phyloP scores from a whole-genome alignment of 2,797 vertebrate genomes.

The Dicrostonyx torquatus region DNA sequence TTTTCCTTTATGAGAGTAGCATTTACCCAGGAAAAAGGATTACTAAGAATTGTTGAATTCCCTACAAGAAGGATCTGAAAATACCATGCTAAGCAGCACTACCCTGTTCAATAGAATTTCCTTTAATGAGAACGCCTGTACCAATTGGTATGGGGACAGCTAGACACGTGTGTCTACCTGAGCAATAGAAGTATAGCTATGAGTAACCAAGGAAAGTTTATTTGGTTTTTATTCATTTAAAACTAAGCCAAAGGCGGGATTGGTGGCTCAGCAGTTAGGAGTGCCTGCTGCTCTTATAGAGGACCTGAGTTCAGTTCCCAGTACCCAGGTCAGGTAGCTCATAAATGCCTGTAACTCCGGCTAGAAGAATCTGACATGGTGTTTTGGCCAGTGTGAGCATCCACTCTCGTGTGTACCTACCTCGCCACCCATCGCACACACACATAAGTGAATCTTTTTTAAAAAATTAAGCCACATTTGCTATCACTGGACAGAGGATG shows the following conservation, averaged over 20 bases:
- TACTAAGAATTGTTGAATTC: not conserved
- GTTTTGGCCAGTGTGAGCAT: not conserved
- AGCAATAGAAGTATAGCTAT: not conserved
- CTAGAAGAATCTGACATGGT: not conserved
- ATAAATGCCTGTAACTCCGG: not conserved
- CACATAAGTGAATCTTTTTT: not conserved
- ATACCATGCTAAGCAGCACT: not conserved
- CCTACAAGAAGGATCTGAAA: not conserved
- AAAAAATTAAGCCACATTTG: not conserved
- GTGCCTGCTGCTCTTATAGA: not conserved
- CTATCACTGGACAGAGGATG: not conserved
- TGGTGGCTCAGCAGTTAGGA: not conserved
- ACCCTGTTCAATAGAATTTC: not conserved
- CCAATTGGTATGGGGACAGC: not conserved
- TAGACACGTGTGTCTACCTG: not conserved
- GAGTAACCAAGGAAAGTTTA: not conserved
- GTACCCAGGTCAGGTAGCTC: not conserved
- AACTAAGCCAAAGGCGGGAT: not conserved
- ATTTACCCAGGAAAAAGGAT: not conserved
- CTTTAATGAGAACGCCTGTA: not conserved
- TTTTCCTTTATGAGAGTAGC: not conserved
- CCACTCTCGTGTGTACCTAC: not conserved
- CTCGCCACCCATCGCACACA: too few relatives aligned
- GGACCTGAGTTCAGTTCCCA: not conserved
- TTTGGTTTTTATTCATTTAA: conserved; percentile 45